Evolutionary conservation across 2,888 invertebrate genomes (phyloP).

Genomic region (Ophioninae sp.): DNA sequence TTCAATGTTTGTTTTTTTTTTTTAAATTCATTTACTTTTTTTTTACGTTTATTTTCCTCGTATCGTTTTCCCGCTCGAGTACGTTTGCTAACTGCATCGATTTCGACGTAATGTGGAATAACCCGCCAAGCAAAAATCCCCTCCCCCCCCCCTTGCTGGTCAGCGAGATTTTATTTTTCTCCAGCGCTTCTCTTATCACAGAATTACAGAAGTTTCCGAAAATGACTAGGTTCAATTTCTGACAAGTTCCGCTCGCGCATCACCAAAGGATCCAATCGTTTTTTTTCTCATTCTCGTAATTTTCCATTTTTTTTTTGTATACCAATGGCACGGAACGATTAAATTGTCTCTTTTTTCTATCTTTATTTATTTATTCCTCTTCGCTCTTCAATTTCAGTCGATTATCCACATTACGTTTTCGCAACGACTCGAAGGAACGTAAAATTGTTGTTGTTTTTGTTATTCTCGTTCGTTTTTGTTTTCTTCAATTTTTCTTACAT

Average conservation of each 20-base stretch:
- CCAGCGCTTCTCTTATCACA: constrained; percentile 75
- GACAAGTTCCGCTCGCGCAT: constrained; percentile 49
- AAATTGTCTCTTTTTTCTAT: constrained; percentile 22
- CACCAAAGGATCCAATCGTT: constrained; percentile 47
- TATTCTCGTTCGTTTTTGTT: constrained; percentile 23
- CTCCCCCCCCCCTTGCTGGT: constrained; percentile 52
- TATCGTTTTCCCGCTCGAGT: no score
- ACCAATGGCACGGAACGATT: constrained; percentile 42
- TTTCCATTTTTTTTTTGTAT: constrained; percentile 21
- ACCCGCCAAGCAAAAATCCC: constrained; percentile 43
- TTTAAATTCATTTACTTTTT: constrained; percentile 52
- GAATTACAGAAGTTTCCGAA: constrained; percentile 78
- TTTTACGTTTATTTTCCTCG: no score
- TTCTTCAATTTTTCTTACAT: constrained; percentile 40
- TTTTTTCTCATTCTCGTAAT: constrained; percentile 18
- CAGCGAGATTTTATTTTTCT: constrained; percentile 32
- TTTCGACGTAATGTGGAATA: constrained; percentile 75
- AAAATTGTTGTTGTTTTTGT: constrained; percentile 50
- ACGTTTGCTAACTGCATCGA: constrained; percentile 62
- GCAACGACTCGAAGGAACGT: constrained; percentile 49
- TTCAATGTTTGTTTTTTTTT: constrained; percentile 72
- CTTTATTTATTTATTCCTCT: no score
- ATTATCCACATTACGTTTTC: constrained; percentile 57
- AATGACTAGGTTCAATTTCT: constrained; percentile 80
- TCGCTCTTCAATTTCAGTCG: constrained; percentile 44